Conservation (phyloP, 2,113 vertebrate genomes). For the Platichthys stellatus region DNA sequence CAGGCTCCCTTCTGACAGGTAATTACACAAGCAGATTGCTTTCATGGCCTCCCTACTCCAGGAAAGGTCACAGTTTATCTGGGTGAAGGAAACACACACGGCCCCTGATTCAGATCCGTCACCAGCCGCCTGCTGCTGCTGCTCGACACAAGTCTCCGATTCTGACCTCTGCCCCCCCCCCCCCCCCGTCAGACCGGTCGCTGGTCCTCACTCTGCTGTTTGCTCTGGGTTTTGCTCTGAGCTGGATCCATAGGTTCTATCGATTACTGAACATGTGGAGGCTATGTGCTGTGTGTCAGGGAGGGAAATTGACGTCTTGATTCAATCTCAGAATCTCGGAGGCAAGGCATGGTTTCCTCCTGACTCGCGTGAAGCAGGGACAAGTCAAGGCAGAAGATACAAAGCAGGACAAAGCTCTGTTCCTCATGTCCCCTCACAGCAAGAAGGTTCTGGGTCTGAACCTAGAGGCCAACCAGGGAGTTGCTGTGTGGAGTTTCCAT, state of each 20-base stretch:
- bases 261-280: constrained; percentile 33
- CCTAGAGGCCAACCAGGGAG: too few relatives aligned
- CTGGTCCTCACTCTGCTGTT: constrained; percentile 11
- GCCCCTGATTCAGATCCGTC: constrained; percentile 61
- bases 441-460: too few relatives aligned
- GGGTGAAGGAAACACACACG: constrained; percentile 54
- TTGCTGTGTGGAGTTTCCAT: too few relatives aligned
- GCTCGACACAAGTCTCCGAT: constrained; percentile 21
- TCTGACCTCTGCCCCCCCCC: constrained; percentile 13
- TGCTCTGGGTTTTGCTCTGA: background rate
- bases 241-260: constrained; percentile 23
- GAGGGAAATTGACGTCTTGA: constrained; percentile 31
- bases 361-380: background rate
- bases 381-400: background rate
- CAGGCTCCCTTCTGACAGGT: constrained; percentile 80
- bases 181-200: constrained; percentile 23
- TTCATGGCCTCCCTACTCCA: constrained; percentile 72
- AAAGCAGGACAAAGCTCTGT: background rate
- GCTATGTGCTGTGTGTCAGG: background rate
- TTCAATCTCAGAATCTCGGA: constrained; percentile 30
- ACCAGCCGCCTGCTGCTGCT: constrained; percentile 4
- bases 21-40: constrained; percentile 83
- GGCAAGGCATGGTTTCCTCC: background rate
- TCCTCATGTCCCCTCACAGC: too few relatives aligned
- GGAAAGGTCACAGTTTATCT: constrained; percentile 81